Evolutionary conservation across 2,888 invertebrate genomes (phyloP).

Genomic region (Rhagium mordax): DNA sequence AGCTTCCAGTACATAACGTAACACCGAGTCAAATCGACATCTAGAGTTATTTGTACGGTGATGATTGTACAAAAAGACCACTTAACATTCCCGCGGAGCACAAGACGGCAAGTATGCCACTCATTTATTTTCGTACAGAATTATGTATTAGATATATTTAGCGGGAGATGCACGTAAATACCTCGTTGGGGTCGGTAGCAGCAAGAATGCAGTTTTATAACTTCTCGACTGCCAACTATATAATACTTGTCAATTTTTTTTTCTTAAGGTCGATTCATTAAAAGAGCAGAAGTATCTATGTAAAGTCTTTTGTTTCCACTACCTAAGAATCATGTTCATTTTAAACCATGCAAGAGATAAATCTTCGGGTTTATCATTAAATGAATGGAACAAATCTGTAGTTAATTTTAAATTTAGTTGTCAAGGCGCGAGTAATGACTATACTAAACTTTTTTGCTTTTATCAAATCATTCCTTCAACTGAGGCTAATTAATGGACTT

Average conservation of each 20-base stretch:
- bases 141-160: slow-evolving; percentile 27
- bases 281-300: no score
- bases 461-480: not conserved
- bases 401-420: no score
- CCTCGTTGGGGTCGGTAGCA: not conserved
- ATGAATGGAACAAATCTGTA: no score
- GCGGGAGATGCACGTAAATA: not conserved
- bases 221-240: no score
- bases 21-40: not conserved
- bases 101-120: slow-evolving; percentile 20
- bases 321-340: no score
- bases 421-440: no score
- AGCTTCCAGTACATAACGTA: not conserved
- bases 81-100: not conserved
- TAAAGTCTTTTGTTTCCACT: no score
- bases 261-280: no score
- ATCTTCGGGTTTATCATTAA: no score
- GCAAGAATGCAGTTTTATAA: not conserved
- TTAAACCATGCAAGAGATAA: no score
- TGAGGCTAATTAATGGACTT: not conserved
- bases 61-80: slow-evolving; percentile 2
- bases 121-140: slow-evolving; percentile 16
- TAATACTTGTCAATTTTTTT: no score
- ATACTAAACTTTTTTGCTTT: not conserved
- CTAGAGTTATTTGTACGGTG: not conserved